Evolutionary conservation across 2,113 vertebrate species (phyloP), one percentile per base, ranked within the genome.

Genomic region (Dunckerocampus dactyliophorus): DNA sequence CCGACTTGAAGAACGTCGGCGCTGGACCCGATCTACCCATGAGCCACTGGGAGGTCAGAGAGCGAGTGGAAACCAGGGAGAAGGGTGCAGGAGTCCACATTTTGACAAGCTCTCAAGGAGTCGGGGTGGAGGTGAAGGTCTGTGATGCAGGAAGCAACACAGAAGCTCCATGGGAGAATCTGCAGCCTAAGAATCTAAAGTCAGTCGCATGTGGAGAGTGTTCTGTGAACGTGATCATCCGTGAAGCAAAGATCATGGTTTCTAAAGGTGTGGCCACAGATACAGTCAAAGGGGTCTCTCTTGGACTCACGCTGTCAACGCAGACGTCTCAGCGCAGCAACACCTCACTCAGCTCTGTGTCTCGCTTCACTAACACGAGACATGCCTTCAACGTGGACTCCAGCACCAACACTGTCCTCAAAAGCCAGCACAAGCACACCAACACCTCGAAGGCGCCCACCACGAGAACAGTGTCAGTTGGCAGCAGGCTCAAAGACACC

Each of bases 151-250:
- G 91, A 11, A 56, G 91, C 74, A 93, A 94, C 82, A 96, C 94
- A 0, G 91, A 92, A n/a, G 79, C 79, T 45, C 80, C 4, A 0
- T 58, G 77, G 12, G 79, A 79, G 0, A 46, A 71, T 54, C 51
- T 52, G 0, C 53, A 53, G 0, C 63, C 82, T 8, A 45, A 48
- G 15, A 82, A 85, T 0, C 76, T 83, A 55, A 82, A 76, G 39
- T 93, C 95, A 0, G 82, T 95, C 1, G 93, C 91, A 31, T 94
- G 92, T 0, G 95, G 92, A 3, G 93, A 95, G 47, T 93, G 88
- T 71, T 92, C 87, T 0, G 82, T 94, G 3, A 52, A 94, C 0
- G 90, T 92, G 62, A 80, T 69, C 0, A 22, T 94, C 59, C 82
- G 63, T 7, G 17, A 66, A 4, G 78, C 85, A 6, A 93, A 91